Percentiles rank a stretch among this genome's conserved stretches.
These are phyloP conservation scores for Didymodactylos carnosus DNA, from an alignment of 2,888 invertebrate species.

Conservation along the genomic window DNA sequence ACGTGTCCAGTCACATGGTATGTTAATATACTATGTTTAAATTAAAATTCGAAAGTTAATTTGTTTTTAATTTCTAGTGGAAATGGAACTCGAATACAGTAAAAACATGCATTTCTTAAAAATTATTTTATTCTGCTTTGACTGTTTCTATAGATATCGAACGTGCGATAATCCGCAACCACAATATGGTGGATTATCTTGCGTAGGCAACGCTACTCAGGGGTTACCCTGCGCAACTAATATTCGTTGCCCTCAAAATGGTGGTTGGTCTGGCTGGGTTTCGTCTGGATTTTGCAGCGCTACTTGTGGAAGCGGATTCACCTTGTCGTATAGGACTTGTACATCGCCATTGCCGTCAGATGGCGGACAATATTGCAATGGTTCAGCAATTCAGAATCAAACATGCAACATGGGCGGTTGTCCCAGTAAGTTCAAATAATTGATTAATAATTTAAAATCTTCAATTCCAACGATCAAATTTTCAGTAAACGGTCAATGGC, in stretches of 20 bases:
- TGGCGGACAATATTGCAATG: background rate
- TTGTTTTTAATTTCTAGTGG: too few species aligned
- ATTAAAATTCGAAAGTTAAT: too few species aligned
- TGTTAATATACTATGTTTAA: too few species aligned
- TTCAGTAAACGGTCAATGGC: background rate
- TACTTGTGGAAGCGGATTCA: background rate
- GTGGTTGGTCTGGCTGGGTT: background rate
- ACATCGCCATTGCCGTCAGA: background rate
- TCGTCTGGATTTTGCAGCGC: background rate
- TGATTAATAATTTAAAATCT: background rate
- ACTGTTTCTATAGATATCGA: conserved; percentile 20
- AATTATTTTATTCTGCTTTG: too few species aligned
- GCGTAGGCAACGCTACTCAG: conserved; percentile 19
- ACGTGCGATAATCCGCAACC: conserved; percentile 25
- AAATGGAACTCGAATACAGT: too few species aligned
- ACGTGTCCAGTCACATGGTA: too few species aligned
- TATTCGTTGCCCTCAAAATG: background rate
- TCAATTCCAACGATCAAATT: background rate
- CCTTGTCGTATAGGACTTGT: background rate
- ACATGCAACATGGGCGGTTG: background rate
- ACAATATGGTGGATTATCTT: conserved; percentile 21
- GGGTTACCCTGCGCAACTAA: conserved; percentile 19
- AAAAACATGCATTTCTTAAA: too few species aligned
- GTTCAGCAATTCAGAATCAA: background rate
- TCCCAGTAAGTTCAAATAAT: background rate